phyloP scores from a whole-genome alignment of 2,888 invertebrate species.

The Eurytoma californica region DNA sequence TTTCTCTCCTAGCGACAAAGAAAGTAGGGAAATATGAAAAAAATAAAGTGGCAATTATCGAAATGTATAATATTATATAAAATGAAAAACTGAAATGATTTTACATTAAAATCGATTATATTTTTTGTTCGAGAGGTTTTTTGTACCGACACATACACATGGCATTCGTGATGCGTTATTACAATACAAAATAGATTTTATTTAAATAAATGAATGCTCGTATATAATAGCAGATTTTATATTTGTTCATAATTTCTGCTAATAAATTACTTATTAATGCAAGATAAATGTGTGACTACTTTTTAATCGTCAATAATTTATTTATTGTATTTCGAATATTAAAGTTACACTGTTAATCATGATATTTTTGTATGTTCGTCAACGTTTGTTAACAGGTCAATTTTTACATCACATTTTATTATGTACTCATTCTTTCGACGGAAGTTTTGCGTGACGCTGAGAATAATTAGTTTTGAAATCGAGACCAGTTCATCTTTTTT shows the following conservation, averaged over 20 bases:
- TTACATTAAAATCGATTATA: slow-evolving; percentile 56
- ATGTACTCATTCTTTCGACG: slow-evolving; percentile 9
- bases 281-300: slow-evolving; percentile 38
- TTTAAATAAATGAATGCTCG: slow-evolving; percentile 35
- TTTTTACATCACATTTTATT: slow-evolving; percentile 15
- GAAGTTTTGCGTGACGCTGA: slow-evolving; percentile 13
- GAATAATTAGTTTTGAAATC: slow-evolving; percentile 14
- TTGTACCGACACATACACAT: slow-evolving; percentile 45
- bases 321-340: slow-evolving; percentile 41
- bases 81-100: slow-evolving; percentile 47
- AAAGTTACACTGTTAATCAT: slow-evolving; percentile 21
- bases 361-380: slow-evolving; percentile 22
- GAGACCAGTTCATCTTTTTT: background rate
- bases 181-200: slow-evolving; percentile 47
- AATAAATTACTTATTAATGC: slow-evolving; percentile 23
- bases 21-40: slow-evolving; percentile 40
- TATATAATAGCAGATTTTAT: slow-evolving; percentile 40
- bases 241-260: slow-evolving; percentile 47
- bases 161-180: slow-evolving; percentile 46
- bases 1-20: slow-evolving; percentile 49
- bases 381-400: slow-evolving; percentile 12
- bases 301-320: slow-evolving; percentile 50
- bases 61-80: slow-evolving; percentile 51
- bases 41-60: slow-evolving; percentile 47
- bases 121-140: slow-evolving; percentile 50